These are phyloP conservation scores for Lepisosteus oculatus DNA, from an alignment of 2,113 vertebrate genomes.

Conservation along the genomic window DNA sequence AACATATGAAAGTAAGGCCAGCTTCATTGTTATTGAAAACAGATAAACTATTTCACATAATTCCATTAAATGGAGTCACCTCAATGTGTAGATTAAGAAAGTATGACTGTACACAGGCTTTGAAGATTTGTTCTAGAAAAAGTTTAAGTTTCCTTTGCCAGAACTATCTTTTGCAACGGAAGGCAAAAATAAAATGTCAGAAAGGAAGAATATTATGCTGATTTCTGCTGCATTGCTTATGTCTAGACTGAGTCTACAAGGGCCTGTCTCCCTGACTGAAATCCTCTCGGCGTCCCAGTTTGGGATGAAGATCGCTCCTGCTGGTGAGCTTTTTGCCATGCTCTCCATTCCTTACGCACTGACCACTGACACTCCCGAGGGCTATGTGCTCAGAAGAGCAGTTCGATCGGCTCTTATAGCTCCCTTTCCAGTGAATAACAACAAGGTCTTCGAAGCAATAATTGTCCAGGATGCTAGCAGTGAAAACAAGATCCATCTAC, in stretches of 20 bases:
- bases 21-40: no score
- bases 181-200: no score
- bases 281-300: neutral
- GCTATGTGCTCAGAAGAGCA: constrained; percentile 68
- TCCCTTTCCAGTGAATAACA: constrained; percentile 24
- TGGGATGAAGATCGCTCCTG: constrained; percentile 46
- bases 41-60: no score
- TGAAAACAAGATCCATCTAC: constrained; percentile 55
- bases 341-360: constrained; percentile 65
- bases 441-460: constrained; percentile 55
- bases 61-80: no score
- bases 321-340: constrained; percentile 66
- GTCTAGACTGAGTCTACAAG: constrained; percentile 71
- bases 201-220: no score
- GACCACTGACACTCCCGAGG: constrained; percentile 70
- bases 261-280: constrained; percentile 47
- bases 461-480: constrained; percentile 50
- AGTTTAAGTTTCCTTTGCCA: no score
- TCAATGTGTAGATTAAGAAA: no score
- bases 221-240: constrained; percentile 6
- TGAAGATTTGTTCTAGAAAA: no score
- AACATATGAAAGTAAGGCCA: no score
- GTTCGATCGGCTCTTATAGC: constrained; percentile 70
- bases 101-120: no score
- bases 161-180: no score